These are phyloP conservation scores for Battus philenor DNA, from an alignment of 1,140 invertebrate species.

Conservation along the genomic window DNA sequence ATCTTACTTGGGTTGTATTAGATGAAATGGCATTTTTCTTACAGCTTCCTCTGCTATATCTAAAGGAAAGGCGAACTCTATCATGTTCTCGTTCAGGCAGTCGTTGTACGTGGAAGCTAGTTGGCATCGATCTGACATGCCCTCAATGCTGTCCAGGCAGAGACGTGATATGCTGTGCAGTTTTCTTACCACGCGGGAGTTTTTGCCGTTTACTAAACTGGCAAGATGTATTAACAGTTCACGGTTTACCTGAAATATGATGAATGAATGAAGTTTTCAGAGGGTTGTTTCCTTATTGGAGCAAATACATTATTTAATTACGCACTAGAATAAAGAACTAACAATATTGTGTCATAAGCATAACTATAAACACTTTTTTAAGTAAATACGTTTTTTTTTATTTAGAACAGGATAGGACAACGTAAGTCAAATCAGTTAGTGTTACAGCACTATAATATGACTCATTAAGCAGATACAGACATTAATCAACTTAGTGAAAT, in stretches of 20 bases:
- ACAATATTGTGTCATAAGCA: too few relatives aligned
- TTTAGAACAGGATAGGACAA: too few relatives aligned
- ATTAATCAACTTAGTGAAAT: too few relatives aligned
- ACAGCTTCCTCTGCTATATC: constrained; percentile 67
- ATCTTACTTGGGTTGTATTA: constrained; percentile 65
- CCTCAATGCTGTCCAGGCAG: constrained; percentile 59
- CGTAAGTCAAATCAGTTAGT: too few relatives aligned
- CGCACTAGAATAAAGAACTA: too few relatives aligned
- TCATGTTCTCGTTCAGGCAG: constrained; percentile 66
- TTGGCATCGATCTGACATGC: constrained; percentile 60
- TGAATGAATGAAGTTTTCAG: too few relatives aligned
- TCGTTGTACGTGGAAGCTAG: constrained; percentile 64
- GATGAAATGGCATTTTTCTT: constrained; percentile 64
- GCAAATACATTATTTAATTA: too few relatives aligned
- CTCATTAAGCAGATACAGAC: too few relatives aligned
- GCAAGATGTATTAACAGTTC: constrained; percentile 58
- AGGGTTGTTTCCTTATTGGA: too few relatives aligned
- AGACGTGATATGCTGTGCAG: constrained; percentile 55
- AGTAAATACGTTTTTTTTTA: too few relatives aligned
- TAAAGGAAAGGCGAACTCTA: constrained; percentile 61
- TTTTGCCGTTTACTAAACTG: constrained; percentile 61
- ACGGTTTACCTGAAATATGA: constrained; percentile 46
- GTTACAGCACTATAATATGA: too few relatives aligned
- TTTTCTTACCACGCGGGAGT: constrained; percentile 57
- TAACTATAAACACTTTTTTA: too few relatives aligned